Conservation (phyloP, 2,888 invertebrate genomes). For the Thera obeliscata region DNA sequence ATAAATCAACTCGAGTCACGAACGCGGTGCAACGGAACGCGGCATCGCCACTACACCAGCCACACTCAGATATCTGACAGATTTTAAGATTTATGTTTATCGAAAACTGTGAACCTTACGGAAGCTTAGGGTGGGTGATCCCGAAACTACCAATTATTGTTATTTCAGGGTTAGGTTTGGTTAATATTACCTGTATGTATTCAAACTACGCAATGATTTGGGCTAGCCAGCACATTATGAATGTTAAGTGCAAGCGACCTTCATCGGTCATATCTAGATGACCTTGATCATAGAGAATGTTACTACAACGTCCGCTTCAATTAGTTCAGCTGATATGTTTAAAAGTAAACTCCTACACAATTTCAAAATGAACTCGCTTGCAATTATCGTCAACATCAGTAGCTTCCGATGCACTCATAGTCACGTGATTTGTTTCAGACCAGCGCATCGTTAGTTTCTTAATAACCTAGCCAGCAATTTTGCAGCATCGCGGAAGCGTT, state of each 20-base stretch:
- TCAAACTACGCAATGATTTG: not conserved
- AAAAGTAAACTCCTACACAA: conserved; percentile 18
- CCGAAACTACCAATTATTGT: not conserved
- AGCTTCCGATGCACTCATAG: not conserved
- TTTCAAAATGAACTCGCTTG: not conserved
- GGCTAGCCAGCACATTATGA: conserved; percentile 3
- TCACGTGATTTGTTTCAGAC: conserved; percentile 26
- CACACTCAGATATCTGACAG: conserved; percentile 22
- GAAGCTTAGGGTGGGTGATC: not conserved
- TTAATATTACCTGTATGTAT: not conserved
- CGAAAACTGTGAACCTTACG: conserved; percentile 3
- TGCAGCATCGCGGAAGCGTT: conserved; percentile 58
- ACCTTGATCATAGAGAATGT: conserved; percentile 67
- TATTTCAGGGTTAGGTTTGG: not conserved
- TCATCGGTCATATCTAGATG: conserved; percentile 63
- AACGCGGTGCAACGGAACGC: conserved; percentile 34
- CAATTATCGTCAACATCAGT: not conserved
- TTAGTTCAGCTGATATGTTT: conserved; percentile 53
- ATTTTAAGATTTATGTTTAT: conserved; percentile 21
- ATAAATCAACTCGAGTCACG: conserved; percentile 55
- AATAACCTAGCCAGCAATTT: conserved; percentile 43
- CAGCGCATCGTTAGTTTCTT: conserved; percentile 21
- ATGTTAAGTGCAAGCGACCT: conserved; percentile 58
- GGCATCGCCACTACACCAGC: conserved; percentile 20
- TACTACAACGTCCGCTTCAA: conserved; percentile 59